These are phyloP conservation scores for Diadophis punctatus DNA, from an alignment of 2,113 vertebrate genomes.

Conservation along the genomic window DNA sequence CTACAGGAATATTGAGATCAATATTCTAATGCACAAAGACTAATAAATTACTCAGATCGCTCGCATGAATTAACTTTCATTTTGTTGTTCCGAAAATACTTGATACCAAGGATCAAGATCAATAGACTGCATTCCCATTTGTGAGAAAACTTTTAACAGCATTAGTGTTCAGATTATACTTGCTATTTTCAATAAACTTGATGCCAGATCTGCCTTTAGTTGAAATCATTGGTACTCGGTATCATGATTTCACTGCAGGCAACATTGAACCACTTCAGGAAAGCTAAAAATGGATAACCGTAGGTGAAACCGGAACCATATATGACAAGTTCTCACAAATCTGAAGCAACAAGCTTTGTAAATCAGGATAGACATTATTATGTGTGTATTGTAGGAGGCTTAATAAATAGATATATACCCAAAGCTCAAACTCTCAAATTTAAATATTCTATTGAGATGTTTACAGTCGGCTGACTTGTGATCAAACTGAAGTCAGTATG, in stretches of 20 bases:
- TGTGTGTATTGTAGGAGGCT: background rate
- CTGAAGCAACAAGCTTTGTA: background rate
- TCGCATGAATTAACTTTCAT: conserved; percentile 17
- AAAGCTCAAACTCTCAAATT: background rate
- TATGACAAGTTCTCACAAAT: background rate
- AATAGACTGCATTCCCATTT: background rate
- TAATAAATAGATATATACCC: background rate
- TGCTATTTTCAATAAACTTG: conserved; percentile 14
- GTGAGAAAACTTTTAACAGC: background rate
- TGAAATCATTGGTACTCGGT: background rate
- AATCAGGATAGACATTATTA: background rate
- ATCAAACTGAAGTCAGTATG: background rate
- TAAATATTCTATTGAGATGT: background rate
- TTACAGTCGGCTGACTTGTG: background rate
- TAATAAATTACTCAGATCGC: background rate
- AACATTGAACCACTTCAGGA: background rate
- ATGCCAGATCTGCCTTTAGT: background rate
- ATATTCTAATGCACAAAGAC: background rate
- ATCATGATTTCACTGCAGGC: background rate
- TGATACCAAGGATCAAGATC: background rate
- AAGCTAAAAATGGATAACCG: background rate
- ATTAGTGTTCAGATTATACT: background rate
- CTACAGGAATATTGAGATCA: background rate
- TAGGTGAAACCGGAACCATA: no score
- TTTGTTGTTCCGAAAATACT: background rate